Evolutionary conservation across 2,888 invertebrate genomes (phyloP), one percentile per base, ranked within the genome.

Genomic region (Mimas tiliae): DNA sequence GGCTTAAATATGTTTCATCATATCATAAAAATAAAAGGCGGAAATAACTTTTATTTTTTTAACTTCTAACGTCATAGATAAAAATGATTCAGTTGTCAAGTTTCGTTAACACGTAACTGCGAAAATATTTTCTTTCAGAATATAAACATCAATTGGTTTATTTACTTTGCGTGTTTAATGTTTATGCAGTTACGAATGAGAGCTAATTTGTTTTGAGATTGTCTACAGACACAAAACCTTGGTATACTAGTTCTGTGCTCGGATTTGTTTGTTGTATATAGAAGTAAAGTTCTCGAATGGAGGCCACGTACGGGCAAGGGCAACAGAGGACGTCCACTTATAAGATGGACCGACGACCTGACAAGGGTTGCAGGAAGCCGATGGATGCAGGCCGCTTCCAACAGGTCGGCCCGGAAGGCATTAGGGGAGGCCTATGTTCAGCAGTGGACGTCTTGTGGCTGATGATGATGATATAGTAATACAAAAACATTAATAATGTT

Each of bases 161-260:
- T 74, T 72, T 73, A 66, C 66, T 34, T 67, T 63, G 63, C 66
- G 58, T 73, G 71, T 72, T 70, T 66, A 69, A 47, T 62, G 51
- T 67, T 67, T 52, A 69, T 66, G 72, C 66, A 67, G 66, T 63
- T 51, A 63, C 42, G 64, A 66, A 65, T 69, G 69, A 68, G 66
- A 69, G 67, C 70, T 69, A 69, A 71, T 74, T 71, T 76, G 76
- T 75, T 76, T 75, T 76, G 76, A 70, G 72, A 76, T 74, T 50
- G 19, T 65, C 62, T 55, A 48, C 64, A 67, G 14, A 52, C 38
- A 34, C 19, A 58, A 38, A 65, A 65, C 55, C 42, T 45, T 62
- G 62, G 48, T 64, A 48, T 64, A 38, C 27, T 64, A 34, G 14
- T 34, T 27, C 4, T 27, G 27, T 19, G 7, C 14, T 48, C 55